These are phyloP conservation scores for Brachypodius melanocephalos DNA, from an alignment of 2,113 vertebrate species.

Conservation along the genomic window DNA sequence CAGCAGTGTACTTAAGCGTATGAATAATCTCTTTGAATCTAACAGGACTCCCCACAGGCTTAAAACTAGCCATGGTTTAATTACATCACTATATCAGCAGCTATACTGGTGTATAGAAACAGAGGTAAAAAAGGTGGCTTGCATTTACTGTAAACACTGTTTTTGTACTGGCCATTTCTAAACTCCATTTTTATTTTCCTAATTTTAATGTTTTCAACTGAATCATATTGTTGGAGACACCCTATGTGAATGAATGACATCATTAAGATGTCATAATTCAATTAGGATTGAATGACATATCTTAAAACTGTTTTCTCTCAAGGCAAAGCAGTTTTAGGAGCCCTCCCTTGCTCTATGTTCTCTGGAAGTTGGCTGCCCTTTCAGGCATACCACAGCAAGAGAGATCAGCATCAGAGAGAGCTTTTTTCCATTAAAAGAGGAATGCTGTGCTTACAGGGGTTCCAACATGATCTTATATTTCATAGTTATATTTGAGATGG, in stretches of 20 bases:
- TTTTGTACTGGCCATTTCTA: background rate
- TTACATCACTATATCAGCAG: background rate
- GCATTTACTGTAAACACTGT: background rate
- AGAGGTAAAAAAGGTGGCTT: background rate
- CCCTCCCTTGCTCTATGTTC: background rate
- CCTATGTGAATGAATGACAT: background rate
- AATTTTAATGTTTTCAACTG: background rate
- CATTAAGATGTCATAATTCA: too few relatives aligned
- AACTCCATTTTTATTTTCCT: background rate
- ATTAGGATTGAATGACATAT: background rate
- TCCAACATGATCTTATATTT: background rate
- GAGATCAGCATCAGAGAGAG: background rate
- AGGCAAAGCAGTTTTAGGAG: background rate
- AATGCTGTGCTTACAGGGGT: background rate
- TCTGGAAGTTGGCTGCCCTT: background rate
- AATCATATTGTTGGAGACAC: background rate
- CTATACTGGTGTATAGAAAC: background rate
- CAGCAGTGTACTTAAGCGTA: slow-evolving; percentile 25
- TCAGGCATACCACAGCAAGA: background rate
- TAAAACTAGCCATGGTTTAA: slow-evolving; percentile 42
- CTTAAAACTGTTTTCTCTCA: background rate
- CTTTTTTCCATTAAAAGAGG: background rate
- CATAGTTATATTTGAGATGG: background rate
- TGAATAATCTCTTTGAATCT: slow-evolving; percentile 23
- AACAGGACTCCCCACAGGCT: background rate